Conservation (phyloP, 2,888 invertebrate genomes). For the Daptonema setosum region DNA sequence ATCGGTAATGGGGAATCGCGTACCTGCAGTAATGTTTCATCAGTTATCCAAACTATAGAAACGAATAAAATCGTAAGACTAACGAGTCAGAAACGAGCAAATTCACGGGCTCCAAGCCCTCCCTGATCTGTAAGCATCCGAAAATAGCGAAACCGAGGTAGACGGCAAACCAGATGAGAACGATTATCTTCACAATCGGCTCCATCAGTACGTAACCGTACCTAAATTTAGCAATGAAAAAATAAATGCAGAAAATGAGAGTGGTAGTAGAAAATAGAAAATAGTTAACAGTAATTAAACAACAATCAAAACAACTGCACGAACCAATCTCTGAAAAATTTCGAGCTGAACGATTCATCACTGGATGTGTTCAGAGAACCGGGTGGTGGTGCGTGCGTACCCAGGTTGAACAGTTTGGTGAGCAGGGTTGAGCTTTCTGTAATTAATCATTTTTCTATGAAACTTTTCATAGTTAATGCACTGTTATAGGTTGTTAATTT, state of each 20-base stretch:
- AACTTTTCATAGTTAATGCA: too few relatives aligned
- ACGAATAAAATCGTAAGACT: conserved; percentile 20
- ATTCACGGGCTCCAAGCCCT: conserved; percentile 22
- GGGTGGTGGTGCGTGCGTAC: background rate
- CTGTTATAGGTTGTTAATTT: too few relatives aligned
- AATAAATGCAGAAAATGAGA: background rate
- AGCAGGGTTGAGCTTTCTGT: too few relatives aligned
- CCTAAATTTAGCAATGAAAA: conserved; percentile 4
- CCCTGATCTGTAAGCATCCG: conserved; percentile 21
- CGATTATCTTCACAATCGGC: conserved; percentile 18
- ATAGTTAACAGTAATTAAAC: background rate
- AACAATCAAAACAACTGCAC: background rate
- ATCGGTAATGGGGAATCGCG: background rate
- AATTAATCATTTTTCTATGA: too few relatives aligned
- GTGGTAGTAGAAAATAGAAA: background rate
- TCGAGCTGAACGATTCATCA: conserved; percentile 15
- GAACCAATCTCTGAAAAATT: conserved; percentile 20
- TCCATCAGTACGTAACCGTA: conserved; percentile 25
- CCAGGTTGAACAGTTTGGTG: background rate
- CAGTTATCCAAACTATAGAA: conserved; percentile 20
- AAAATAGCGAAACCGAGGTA: conserved; percentile 21
- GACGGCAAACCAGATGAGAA: conserved; percentile 21
- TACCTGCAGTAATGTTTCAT: background rate
- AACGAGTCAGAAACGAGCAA: conserved; percentile 21
- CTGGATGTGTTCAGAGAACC: conserved; percentile 10